Percentiles rank a stretch among this genome's conserved stretches.
Evolutionary conservation across 2,888 invertebrate genomes (phyloP).

Genomic region (Ornithoptera priamus): DNA sequence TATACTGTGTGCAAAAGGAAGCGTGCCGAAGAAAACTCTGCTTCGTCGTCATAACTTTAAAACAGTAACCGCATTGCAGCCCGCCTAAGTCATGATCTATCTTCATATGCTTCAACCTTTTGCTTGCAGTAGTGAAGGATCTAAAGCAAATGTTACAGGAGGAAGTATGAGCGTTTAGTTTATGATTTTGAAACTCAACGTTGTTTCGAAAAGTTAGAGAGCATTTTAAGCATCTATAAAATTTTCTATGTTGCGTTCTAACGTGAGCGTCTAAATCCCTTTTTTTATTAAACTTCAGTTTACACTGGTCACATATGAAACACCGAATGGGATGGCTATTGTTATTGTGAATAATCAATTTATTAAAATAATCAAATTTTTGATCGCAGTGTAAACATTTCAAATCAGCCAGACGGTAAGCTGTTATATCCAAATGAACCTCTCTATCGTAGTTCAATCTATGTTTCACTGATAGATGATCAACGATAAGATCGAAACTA

Average conservation of each 20-base stretch:
- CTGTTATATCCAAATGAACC: slow-evolving; percentile 45
- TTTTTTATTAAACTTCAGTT: slow-evolving; percentile 55
- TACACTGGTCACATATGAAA: slow-evolving; percentile 51
- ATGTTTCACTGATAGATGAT: slow-evolving; percentile 56
- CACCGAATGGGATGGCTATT: slow-evolving; percentile 47
- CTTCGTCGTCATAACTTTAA: slow-evolving; percentile 52
- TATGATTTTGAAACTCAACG: slow-evolving; percentile 50
- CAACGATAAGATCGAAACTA: slow-evolving; percentile 43
- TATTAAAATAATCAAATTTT: slow-evolving; percentile 47
- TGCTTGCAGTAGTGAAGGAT: slow-evolving; percentile 50
- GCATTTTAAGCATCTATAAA: slow-evolving; percentile 54
- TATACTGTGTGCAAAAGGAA: slow-evolving; percentile 42
- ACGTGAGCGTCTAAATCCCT: slow-evolving; percentile 54
- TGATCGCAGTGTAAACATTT: slow-evolving; percentile 57
- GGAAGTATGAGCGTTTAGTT: slow-evolving; percentile 50
- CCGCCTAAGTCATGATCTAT: slow-evolving; percentile 46
- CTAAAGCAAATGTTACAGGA: slow-evolving; percentile 61
- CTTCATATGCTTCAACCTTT: slow-evolving; percentile 59
- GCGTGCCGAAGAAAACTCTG: slow-evolving; percentile 58
- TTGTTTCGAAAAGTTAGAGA: slow-evolving; percentile 44
- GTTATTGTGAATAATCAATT: slow-evolving; percentile 59
- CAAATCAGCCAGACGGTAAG: slow-evolving; percentile 55
- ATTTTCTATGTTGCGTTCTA: slow-evolving; percentile 49
- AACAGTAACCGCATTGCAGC: slow-evolving; percentile 57
- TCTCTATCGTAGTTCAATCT: slow-evolving; percentile 48